Conservation (phyloP, 2,888 invertebrate genomes). For the Tetrapedia diversipes region DNA sequence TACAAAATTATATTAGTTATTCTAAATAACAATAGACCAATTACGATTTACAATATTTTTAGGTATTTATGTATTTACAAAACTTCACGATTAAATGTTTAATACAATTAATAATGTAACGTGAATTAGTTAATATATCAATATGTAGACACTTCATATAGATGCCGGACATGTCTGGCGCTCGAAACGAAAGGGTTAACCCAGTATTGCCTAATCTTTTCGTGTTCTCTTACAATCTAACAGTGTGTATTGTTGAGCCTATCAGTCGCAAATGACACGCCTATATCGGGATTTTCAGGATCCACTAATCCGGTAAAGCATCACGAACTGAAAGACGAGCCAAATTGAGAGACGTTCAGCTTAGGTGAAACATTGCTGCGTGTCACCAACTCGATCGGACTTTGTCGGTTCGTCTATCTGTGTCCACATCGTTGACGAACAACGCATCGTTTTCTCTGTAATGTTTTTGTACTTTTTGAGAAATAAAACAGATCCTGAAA, state of each 20-base stretch:
- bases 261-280: conserved; percentile 71
- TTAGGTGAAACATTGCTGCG: conserved; percentile 65
- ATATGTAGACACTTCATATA: too few species aligned
- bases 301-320: conserved; percentile 77
- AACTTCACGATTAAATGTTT: too few species aligned
- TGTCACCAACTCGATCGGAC: conserved; percentile 60
- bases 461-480: conserved; percentile 72
- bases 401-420: conserved; percentile 41
- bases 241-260: conserved; percentile 42
- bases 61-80: too few species aligned
- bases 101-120: too few species aligned
- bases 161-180: too few species aligned
- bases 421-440: conserved; percentile 45
- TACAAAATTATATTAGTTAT: too few species aligned
- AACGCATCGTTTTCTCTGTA: conserved; percentile 61
- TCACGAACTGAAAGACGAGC: conserved; percentile 75
- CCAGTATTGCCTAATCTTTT: not conserved
- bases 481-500: conserved; percentile 68
- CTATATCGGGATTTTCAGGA: conserved; percentile 80
- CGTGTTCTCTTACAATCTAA: conserved; percentile 33
- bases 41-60: too few species aligned
- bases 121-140: too few species aligned
- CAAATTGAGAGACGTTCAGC: conserved; percentile 68
- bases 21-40: too few species aligned
- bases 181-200: too few species aligned